Base-by-base conservation (phyloP, 2,113 vertebrate species). In the Chaenogobius annularis region DNA sequence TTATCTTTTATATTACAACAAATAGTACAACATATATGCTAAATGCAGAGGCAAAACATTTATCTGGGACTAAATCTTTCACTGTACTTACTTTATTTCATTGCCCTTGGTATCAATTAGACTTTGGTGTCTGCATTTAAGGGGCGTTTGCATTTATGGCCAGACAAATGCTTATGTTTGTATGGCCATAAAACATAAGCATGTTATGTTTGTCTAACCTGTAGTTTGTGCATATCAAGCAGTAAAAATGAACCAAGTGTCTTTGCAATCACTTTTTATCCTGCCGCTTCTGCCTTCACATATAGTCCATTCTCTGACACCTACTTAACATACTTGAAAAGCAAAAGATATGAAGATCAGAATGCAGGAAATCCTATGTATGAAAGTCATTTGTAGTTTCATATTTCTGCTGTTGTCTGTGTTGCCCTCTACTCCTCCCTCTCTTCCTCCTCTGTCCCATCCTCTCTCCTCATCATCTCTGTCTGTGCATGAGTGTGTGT, bases 391-490 rank as follows among this genome's bases (percentile, higher is more conserved):
- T 48, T 70, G 12, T 26, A 50, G 40, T 63, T 59, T 50, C 65
- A 79, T n/a, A 58, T 74, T 46, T 72, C 56, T 69, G 68, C 54
- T 65, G 56, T 46, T 69, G 81, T 47, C 23, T 58, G 48, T 79
- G 69, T 43, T 80, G 77, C 84, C 77, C 72, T 65, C 66, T 61
- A 74, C 72, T 56, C 61, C 66, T 23, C 66, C 68, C 67, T 61
- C 68, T 37, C 26, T 12, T 69, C 70, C 26, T 12, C 70, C 70
- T 62, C 59, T 43, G 43, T 61, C 35, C 65, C 78, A 71, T 78
- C 72, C 72, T 83, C 73, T 83, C 71, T 75, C 63, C 78, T 85
- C 78, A 84, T 76, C 87, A 85, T 85, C 83, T 83, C 79, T 86
- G 54, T 80, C 74, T 65, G 40, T 82, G 71, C 59, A 69, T 50